Base-by-base conservation (phyloP, 1,140 invertebrate species). In the Zaprionus gabonicus region DNA sequence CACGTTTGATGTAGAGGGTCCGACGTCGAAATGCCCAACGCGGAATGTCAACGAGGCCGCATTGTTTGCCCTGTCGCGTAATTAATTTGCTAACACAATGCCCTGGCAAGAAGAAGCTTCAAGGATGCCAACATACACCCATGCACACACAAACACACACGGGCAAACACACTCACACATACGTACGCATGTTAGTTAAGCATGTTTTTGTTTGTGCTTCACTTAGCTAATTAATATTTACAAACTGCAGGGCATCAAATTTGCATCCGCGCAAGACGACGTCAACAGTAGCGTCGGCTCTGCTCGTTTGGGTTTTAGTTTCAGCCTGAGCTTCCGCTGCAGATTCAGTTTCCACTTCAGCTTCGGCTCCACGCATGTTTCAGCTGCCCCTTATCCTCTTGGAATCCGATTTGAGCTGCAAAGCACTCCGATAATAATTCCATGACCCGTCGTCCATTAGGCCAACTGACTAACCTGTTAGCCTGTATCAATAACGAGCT, bases 181-280 rank as follows among this genome's bases (percentile, higher is more conserved):
- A 56, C 3, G 28, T 41, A 53, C 4, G n/a, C 17, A 20, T n/a
- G 59, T 28, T 44, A 46, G 38, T 28, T 55, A 3, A 38, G 12
- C 12, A 31, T 64, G n/a, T 27, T 66, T 79, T 74, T 72, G 72
- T 80, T 80, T 83, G 73, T 51, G 28, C 31, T 67, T 73, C 84
- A 83, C 78, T 86, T 86, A 88, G 84, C 83, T 86, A 86, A 86
- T 86, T 86, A 78, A 87, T 83, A 75, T 78, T 83, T 66, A 78
- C 44, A 76, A 79, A 68, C 51, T 76, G 58, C 73, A 76, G 34
- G 58, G 57, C 58, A 49, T 69, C 57, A 36, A 60, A 69, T 70
- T 75, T 63, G 46, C 65, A 74, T 73, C 10, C 46, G 20, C 20
- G 46, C 20, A 31, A 63, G 51, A 44, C 41, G 34, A 34, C 31